Conservation (phyloP, 2,113 vertebrate species). For the Candoia aspera region DNA sequence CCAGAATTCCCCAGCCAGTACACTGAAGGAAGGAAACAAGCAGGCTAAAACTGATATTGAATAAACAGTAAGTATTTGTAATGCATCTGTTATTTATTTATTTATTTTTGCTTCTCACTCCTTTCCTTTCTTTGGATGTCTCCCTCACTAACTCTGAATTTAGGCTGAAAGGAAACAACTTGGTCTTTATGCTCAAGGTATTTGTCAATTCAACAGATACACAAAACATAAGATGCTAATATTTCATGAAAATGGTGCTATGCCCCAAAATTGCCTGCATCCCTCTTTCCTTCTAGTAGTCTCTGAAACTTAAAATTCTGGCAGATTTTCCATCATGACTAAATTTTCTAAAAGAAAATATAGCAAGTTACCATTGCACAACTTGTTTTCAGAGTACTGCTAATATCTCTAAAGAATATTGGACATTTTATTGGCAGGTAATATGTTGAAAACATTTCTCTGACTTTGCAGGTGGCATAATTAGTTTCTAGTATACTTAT, state of each 20-base stretch:
- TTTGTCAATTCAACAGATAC: neutral
- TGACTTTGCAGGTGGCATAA: neutral
- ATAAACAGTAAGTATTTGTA: neutral
- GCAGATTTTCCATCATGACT: neutral
- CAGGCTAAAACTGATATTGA: neutral
- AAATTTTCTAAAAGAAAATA: neutral
- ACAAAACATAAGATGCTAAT: neutral
- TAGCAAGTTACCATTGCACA: neutral
- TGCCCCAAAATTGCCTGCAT: neutral
- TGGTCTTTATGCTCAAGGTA: neutral
- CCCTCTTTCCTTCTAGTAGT: neutral
- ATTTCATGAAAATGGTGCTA: neutral
- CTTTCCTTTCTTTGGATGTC: neutral
- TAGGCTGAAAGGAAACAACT: neutral
- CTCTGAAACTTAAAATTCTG: neutral
- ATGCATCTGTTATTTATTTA: neutral
- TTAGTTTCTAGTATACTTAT: constrained; percentile 2
- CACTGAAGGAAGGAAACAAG: neutral
- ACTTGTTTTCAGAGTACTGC: neutral
- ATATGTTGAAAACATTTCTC: neutral
- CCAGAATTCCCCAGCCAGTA: neutral
- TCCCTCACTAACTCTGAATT: neutral
- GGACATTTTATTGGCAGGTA: neutral
- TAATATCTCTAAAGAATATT: neutral
- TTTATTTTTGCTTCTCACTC: neutral